Conservation (phyloP, 2,888 invertebrate species). For the Dynastes grantii region DNA sequence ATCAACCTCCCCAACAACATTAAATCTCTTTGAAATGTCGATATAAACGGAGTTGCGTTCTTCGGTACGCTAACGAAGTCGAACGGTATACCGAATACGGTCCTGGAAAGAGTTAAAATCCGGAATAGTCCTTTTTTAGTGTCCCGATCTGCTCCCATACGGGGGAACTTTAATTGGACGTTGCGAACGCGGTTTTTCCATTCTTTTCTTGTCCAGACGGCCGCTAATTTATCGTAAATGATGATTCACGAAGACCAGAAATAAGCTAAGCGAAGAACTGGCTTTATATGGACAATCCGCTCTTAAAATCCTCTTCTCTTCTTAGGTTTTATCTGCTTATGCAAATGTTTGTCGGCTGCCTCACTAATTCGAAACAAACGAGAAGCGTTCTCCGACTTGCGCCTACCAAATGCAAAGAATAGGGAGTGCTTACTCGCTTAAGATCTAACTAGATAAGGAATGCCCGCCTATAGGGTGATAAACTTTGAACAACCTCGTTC, state of each 20-base stretch:
- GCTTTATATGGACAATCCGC: slow-evolving; percentile 8
- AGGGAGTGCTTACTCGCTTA: background rate
- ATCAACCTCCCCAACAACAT: background rate
- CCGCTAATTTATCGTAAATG: slow-evolving; percentile 45
- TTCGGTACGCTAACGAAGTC: background rate
- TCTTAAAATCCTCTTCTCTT: background rate
- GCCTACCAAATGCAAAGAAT: background rate
- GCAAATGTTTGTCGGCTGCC: slow-evolving; percentile 40
- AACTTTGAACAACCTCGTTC: slow-evolving; percentile 40
- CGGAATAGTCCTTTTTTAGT: slow-evolving; percentile 24
- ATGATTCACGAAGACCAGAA: slow-evolving; percentile 26
- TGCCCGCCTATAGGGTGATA: slow-evolving; percentile 30
- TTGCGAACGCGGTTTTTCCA: slow-evolving; percentile 9
- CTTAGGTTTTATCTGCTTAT: slow-evolving; percentile 36
- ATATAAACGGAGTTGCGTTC: background rate
- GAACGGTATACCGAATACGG: background rate
- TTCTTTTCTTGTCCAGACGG: slow-evolving; percentile 1
- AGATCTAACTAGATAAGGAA: background rate
- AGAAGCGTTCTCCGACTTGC: slow-evolving; percentile 18
- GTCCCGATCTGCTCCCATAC: background rate
- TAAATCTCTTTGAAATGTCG: background rate
- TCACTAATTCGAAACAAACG: slow-evolving; percentile 44
- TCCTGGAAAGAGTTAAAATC: slow-evolving; percentile 6
- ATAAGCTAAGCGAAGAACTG: background rate
- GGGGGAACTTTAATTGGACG: slow-evolving; percentile 44